These are phyloP conservation scores for Dendrocincla fuliginosa DNA, from an alignment of 2,797 vertebrate genomes.

Conservation along the genomic window DNA sequence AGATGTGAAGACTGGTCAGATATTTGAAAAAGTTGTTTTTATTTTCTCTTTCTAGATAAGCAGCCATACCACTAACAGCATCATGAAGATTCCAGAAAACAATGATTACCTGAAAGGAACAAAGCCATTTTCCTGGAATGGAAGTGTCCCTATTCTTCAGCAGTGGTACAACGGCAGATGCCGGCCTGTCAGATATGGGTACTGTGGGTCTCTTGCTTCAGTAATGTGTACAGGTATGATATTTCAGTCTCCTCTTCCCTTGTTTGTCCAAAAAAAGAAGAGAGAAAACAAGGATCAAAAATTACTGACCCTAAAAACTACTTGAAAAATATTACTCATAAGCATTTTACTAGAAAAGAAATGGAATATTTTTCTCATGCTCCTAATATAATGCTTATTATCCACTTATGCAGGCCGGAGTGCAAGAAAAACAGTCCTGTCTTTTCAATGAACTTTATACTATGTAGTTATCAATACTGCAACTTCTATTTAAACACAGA, in stretches of 20 bases:
- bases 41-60: slow-evolving; percentile 35
- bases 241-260: not conserved
- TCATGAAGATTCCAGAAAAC: slow-evolving; percentile 58
- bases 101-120: slow-evolving; percentile 71
- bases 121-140: slow-evolving; percentile 84
- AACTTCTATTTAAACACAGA: not conserved
- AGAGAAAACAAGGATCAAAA: not conserved
- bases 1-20: rapidly evolving
- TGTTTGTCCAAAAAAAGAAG: not conserved
- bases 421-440: not conserved
- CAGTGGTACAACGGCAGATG: slow-evolving; percentile 80
- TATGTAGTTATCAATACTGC: not conserved
- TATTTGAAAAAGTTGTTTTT: not conserved
- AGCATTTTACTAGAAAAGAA: not conserved
- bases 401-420: not conserved
- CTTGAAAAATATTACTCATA: not conserved
- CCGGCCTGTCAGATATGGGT: slow-evolving; percentile 81
- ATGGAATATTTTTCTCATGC: not conserved
- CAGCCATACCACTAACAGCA: slow-evolving; percentile 45
- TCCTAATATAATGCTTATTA: not conserved
- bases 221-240: slow-evolving; percentile 82
- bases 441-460: not conserved
- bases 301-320: not conserved
- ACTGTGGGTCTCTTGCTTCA: slow-evolving; percentile 86
- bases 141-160: slow-evolving; percentile 82